phyloP scores from a whole-genome alignment of 2,797 vertebrate genomes.

The Gymnodraco acuticeps region DNA sequence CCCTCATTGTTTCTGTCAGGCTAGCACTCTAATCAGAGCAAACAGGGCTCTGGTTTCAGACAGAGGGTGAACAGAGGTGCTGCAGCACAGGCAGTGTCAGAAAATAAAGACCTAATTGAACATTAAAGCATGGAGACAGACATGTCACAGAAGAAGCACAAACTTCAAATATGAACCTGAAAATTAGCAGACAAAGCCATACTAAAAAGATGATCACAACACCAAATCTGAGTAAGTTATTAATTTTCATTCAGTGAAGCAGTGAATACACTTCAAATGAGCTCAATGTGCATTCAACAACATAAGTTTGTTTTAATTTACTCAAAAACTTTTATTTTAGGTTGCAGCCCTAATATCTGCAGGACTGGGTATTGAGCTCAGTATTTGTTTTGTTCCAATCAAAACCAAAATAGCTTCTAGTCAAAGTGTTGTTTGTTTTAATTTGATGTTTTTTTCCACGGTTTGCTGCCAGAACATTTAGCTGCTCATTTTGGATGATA shows the following conservation, averaged over 20 bases:
- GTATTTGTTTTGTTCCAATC: not conserved
- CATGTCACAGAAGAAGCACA: no score
- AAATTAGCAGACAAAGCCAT: not conserved
- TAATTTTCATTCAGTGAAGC: not conserved
- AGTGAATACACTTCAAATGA: not conserved
- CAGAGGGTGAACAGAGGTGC: no score
- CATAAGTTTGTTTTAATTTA: not conserved
- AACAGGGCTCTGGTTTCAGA: no score
- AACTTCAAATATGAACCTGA: no score
- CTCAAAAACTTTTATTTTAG: not conserved
- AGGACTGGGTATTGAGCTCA: not conserved
- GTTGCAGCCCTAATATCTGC: not conserved
- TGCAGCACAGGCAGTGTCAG: no score
- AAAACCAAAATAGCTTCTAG: not conserved
- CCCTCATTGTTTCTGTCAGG: no score
- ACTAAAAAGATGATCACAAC: not conserved
- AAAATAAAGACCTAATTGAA: no score
- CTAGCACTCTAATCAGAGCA: no score
- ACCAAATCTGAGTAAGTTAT: not conserved
- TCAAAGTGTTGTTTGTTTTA: conserved; percentile 14
- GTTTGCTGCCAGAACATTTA: conserved; percentile 28
- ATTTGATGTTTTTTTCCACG: conserved; percentile 3
- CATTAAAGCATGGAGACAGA: no score
- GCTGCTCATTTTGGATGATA: conserved; percentile 24
- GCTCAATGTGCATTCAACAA: not conserved